Evolutionary conservation across 2,113 vertebrate species (phyloP), one percentile per base, ranked within the genome.

Genomic region (Mus spicilegus): DNA sequence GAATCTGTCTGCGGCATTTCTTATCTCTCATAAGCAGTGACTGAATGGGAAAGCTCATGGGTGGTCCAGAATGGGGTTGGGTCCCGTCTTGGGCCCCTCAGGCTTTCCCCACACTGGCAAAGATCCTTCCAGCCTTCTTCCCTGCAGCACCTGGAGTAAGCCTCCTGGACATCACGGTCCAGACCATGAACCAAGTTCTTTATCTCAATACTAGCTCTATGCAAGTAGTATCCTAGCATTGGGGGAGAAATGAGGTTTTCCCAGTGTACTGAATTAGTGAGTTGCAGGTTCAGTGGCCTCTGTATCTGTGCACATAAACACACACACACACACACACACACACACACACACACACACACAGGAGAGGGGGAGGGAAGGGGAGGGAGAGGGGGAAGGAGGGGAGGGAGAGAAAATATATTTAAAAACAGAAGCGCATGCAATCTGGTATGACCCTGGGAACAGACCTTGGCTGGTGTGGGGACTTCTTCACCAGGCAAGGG

Each of bases 61-160:
- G 11, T 30, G 67, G 14, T 33, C 28, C 67, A 69, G 67, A 33
- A 69, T 5, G 14, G 67, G 30, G 26, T 97, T 99, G 30, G 99
- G 99, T 63, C 99, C 99, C 9, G 93, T 94, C 36, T 98, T 97
- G 12, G 99, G 99, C 87, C 98, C 98, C 42, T 36, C 98, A 98
- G 73, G 99, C 98, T 85, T 98, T 99, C 94, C 98, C 98, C 56
- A 99, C 98, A 72, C 98, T 99, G 0, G 98, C 98, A 93, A 93
- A 98, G 92, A 98, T 99, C 90, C 98, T 99, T 12, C 98, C 98
- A 5, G 98, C 98, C 6, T 99, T 99, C 76, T 5, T 99, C 99
- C 72, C 99, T 99, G 11, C 98, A 98, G 81, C 99, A 97, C 28
- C 12, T 33, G 5, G 67, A 69, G 67, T 69, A 2, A 33, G 67